Base-by-base conservation (phyloP, 2,888 invertebrate genomes). In the Unio pictorum region DNA sequence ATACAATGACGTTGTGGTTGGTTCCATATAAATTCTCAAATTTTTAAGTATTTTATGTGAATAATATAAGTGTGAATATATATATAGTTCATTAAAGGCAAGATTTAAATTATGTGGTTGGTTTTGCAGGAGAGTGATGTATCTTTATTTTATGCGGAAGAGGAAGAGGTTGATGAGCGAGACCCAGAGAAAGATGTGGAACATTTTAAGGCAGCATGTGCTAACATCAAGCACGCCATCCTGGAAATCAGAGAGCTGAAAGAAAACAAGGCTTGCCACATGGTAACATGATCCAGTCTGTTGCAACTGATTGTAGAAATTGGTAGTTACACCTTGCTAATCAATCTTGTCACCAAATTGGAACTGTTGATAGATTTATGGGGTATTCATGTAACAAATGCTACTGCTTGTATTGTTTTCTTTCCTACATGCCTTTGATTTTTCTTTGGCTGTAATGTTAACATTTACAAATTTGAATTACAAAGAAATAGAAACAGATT, bases 171-270 rank as follows among this genome's bases (percentile, higher is more conserved):
- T 1, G 90, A 92, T 66, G 89, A 91, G 66, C 91, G 95, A 61
- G 92, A 93, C 60, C 92, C 94, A 1, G 93, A 93, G 66, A 92
- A 92, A 79, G 95, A 95, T 90, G 93, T 94, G 2, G 89, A 91
- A 74, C 90, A 93, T 30, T 95, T 94, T 85, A 92, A 93, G 79
- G 92, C 93, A 71, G 93, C 94, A 34, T 95, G 95, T 87, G 92
- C 93, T 73, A 93, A 94, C 78, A 93, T 96, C 58, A 92, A 94
- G 63, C 91, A 92, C 74, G 89, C 94, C 20, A 93, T 96, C 90
- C 91, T 91, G 62, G 93, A 94, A 83, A 94, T 95, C 18, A 81
- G 82, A 54, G 70, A 74, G 55, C 73, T 86, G 59, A 88, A 86
- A 68, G 78, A 81, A 54, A 56, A 71, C 15, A 69, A 74, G 66